These are phyloP conservation scores for Diarsia dahlii DNA, from an alignment of 2,888 invertebrate genomes.

Conservation along the genomic window DNA sequence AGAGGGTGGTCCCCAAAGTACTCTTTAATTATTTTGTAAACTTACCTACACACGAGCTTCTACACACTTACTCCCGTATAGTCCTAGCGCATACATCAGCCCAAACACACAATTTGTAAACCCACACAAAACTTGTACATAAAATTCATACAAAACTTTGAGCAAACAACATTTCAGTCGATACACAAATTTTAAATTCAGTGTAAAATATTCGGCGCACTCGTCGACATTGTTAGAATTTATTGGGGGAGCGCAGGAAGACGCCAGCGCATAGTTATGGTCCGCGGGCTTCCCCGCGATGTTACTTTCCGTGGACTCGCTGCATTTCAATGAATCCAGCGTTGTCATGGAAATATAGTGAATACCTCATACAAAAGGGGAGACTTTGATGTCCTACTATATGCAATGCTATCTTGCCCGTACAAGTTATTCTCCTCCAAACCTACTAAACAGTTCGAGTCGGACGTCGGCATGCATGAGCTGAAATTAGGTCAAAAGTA, in stretches of 20 bases:
- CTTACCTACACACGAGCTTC: background rate
- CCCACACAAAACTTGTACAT: slow-evolving; percentile 15
- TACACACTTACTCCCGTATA: background rate
- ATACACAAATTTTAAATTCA: slow-evolving; percentile 61
- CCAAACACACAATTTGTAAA: background rate
- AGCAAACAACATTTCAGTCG: slow-evolving; percentile 44
- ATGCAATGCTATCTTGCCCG: slow-evolving; percentile 65
- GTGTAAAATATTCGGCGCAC: slow-evolving; percentile 59
- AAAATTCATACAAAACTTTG: slow-evolving; percentile 32
- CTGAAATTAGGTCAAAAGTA: slow-evolving; percentile 64
- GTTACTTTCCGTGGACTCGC: slow-evolving; percentile 72
- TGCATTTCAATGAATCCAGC: slow-evolving; percentile 74
- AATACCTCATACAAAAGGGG: slow-evolving; percentile 68
- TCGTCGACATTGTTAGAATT: slow-evolving; percentile 78
- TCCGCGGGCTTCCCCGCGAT: slow-evolving; percentile 69
- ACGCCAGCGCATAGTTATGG: slow-evolving; percentile 70
- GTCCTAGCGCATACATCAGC: background rate
- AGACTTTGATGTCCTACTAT: slow-evolving; percentile 65
- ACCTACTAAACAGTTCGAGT: slow-evolving; percentile 67
- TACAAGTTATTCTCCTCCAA: slow-evolving; percentile 70
- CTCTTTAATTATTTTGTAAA: too few species aligned
- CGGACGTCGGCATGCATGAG: slow-evolving; percentile 50
- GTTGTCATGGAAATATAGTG: slow-evolving; percentile 77
- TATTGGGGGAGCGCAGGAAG: slow-evolving; percentile 73
- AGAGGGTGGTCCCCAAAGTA: background rate